Evolutionary conservation across 2,888 invertebrate genomes (phyloP).

Genomic region (Aethes cnicana): DNA sequence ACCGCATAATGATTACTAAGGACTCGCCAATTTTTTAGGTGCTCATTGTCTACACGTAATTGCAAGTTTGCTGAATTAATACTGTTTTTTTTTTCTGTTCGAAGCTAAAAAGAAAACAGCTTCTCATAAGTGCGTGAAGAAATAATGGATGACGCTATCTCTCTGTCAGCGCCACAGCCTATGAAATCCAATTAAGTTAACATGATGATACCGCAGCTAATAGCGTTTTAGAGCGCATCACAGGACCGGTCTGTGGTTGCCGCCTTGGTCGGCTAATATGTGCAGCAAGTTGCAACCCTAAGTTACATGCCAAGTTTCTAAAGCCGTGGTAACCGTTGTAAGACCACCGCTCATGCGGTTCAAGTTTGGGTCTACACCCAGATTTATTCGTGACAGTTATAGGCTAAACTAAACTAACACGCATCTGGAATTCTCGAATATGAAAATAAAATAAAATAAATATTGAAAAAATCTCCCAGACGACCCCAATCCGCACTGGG

Average conservation of each 20-base stretch:
- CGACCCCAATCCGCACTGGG: too few species aligned
- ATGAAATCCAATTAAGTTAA: slow-evolving; percentile 18
- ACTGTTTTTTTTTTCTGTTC: too few species aligned
- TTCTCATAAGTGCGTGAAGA: too few species aligned
- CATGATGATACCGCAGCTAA: slow-evolving; percentile 11
- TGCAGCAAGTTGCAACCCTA: slow-evolving; percentile 25
- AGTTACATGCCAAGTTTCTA: slow-evolving; percentile 22
- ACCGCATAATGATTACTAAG: slow-evolving; percentile 45
- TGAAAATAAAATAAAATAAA: too few species aligned
- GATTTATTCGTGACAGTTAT: too few species aligned
- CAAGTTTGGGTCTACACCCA: too few species aligned
- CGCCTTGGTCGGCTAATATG: slow-evolving; percentile 25
- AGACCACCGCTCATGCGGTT: too few species aligned
- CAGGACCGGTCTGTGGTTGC: slow-evolving; percentile 12
- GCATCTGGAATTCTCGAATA: too few species aligned
- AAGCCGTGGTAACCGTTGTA: too few species aligned
- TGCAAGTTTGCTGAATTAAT: not conserved
- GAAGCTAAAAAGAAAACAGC: too few species aligned
- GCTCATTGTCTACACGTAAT: slow-evolving; percentile 13
- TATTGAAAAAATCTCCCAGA: too few species aligned
- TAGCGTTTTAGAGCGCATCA: slow-evolving; percentile 13
- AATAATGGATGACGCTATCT: not conserved
- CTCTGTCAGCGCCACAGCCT: not conserved
- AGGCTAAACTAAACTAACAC: too few species aligned
- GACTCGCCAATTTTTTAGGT: slow-evolving; percentile 15